Conservation (phyloP, 1,140 invertebrate genomes). For the Drusus annulatus region DNA sequence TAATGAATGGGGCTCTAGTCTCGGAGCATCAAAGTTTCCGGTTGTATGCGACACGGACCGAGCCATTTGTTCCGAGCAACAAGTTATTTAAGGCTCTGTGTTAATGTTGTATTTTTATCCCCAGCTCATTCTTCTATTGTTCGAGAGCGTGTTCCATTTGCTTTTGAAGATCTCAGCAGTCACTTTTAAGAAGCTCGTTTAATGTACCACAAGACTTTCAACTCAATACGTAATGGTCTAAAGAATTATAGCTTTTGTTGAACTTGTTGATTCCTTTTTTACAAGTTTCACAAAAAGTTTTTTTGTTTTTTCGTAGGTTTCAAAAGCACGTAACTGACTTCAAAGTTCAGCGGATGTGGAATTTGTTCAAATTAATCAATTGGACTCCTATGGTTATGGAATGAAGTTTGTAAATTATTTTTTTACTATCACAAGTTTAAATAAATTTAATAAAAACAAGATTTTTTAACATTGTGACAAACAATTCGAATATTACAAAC, state of each 20-base stretch:
- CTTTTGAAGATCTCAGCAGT: constrained; percentile 13
- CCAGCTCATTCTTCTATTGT: constrained; percentile 23
- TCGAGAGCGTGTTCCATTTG: constrained; percentile 23
- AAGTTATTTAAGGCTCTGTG: constrained; percentile 26
- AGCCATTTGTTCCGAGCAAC: constrained; percentile 30
- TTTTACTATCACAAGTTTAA: too few species aligned
- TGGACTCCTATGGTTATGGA: too few species aligned
- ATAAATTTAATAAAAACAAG: too few species aligned
- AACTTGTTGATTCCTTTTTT: background rate
- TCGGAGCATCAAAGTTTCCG: constrained; percentile 23
- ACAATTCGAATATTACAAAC: too few species aligned
- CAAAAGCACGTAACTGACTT: too few species aligned
- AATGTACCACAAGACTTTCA: background rate
- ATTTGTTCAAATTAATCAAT: too few species aligned
- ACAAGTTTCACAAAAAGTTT: background rate
- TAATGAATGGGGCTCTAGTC: constrained; percentile 20
- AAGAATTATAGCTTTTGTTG: background rate
- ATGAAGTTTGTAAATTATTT: too few species aligned
- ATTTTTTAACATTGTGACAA: too few species aligned
- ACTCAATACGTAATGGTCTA: too few species aligned
- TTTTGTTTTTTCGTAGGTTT: background rate
- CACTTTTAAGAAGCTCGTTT: constrained; percentile 4
- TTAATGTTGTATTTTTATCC: constrained; percentile 6
- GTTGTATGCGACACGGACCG: background rate
- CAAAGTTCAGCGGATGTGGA: too few species aligned